Evolutionary conservation across 2,888 invertebrate genomes (phyloP).

Genomic region (Chrysolina haemoptera): DNA sequence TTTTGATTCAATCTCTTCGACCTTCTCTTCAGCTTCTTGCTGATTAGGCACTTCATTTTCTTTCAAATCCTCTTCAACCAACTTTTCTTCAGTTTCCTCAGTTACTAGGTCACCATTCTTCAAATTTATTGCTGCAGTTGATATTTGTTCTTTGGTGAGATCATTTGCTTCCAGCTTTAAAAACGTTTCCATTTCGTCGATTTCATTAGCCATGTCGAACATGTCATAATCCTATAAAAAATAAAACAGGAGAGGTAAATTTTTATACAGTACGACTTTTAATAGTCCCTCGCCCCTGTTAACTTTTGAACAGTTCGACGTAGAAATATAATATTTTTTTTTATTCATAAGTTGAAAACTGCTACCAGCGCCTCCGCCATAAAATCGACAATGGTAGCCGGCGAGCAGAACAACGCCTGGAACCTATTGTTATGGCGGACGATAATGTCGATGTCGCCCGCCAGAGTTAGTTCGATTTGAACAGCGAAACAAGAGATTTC

Average conservation of each 20-base stretch:
- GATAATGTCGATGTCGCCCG: no score
- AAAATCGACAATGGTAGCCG: no score
- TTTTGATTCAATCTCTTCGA: conserved; percentile 5
- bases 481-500: no score
- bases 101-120: conserved; percentile 62
- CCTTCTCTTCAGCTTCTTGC: conserved; percentile 33
- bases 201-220: conserved; percentile 93
- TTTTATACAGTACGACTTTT: no score
- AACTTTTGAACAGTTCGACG: no score
- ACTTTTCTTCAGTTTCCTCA: conserved; percentile 55
- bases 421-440: no score
- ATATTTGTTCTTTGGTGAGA: conserved; percentile 69
- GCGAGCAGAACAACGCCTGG: no score
- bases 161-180: conserved; percentile 80
- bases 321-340: no score
- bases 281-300: no score
- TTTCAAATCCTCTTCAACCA: conserved; percentile 53
- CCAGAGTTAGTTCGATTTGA: no score
- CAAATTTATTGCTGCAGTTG: conserved; percentile 69
- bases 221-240: conserved; percentile 88
- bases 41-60: conserved; percentile 55
- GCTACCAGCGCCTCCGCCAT: no score
- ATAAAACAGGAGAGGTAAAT: neutral
- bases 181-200: conserved; percentile 90
- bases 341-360: no score